These are phyloP conservation scores for Salarias fasciatus DNA, from an alignment of 2,797 vertebrate species.

Conservation along the genomic window DNA sequence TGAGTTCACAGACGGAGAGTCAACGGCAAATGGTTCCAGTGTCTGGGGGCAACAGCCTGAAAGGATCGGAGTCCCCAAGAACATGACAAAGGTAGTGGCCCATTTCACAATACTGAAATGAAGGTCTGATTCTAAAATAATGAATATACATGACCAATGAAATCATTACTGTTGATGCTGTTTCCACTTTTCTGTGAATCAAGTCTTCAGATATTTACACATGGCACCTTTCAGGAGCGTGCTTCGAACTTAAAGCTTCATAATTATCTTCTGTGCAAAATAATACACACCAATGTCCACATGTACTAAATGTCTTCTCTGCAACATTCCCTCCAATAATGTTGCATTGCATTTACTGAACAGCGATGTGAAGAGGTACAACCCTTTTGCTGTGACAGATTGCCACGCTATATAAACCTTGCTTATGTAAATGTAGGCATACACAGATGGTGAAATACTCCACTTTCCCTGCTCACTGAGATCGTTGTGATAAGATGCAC, in stretches of 20 bases:
- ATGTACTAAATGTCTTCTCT: not conserved
- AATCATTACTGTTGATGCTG: no score
- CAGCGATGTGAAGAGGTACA: not conserved
- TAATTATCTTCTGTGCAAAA: not conserved
- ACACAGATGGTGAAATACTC: conserved; percentile 52
- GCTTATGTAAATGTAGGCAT: conserved; percentile 31
- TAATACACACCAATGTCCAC: not conserved
- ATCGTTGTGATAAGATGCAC: conserved; percentile 56
- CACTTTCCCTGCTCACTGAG: conserved; percentile 49
- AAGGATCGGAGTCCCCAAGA: no score
- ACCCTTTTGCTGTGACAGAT: conserved; percentile 18
- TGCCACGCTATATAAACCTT: not conserved
- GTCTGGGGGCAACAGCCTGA: no score
- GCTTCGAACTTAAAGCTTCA: not conserved
- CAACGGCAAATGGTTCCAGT: no score
- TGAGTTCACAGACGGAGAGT: no score
- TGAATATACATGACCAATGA: no score
- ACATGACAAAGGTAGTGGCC: no score
- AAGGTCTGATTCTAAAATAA: no score
- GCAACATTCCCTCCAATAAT: not conserved
- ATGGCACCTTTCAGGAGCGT: conserved; percentile 1
- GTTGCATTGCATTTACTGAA: not conserved
- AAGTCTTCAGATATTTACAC: no score
- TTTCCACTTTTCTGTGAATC: no score
- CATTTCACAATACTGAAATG: no score